A percentile compares a stretch with the other conserved stretches of the same genome.
phyloP scores from a whole-genome alignment of 2,113 vertebrate species.

The Dinomys branickii region DNA sequence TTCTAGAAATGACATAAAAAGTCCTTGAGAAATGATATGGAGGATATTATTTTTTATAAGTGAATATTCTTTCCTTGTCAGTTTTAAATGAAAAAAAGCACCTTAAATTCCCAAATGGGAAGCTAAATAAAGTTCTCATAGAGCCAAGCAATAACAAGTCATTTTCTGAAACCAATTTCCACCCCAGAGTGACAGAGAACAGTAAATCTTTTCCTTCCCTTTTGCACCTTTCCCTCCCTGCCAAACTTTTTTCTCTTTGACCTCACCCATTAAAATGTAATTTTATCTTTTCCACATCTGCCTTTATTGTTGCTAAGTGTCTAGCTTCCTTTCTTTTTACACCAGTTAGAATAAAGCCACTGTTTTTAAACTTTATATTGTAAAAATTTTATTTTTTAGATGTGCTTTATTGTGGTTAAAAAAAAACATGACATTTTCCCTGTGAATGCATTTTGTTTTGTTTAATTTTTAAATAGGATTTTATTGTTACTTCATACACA shows the following conservation, averaged over 20 bases:
- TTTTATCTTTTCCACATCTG: constrained; percentile 57
- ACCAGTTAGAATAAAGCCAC: not conserved
- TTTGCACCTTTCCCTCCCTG: not conserved
- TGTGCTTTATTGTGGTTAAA: not conserved
- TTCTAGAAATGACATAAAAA: not conserved
- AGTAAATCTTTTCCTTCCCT: constrained; percentile 49
- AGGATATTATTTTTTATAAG: constrained; percentile 67
- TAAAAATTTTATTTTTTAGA: not conserved
- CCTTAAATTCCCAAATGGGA: constrained; percentile 52
- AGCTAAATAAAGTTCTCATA: constrained; percentile 65
- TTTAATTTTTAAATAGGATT: not conserved
- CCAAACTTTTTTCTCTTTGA: constrained; percentile 16
- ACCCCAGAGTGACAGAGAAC: constrained; percentile 29
- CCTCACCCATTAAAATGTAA: constrained; percentile 63
- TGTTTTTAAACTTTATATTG: not conserved
- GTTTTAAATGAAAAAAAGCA: constrained; percentile 64
- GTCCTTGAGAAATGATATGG: constrained; percentile 39
- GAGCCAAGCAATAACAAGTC: constrained; percentile 50
- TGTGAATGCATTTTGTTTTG: not conserved
- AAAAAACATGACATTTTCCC: not conserved
- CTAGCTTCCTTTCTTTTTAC: constrained; percentile 12
- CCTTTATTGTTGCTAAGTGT: constrained; percentile 59
- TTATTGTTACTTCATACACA: not conserved
- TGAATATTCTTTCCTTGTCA: constrained; percentile 70
- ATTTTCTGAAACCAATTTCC: constrained; percentile 67